Evolutionary conservation across 2,797 vertebrate genomes (phyloP).

Genomic region (Salmo trutta): DNA sequence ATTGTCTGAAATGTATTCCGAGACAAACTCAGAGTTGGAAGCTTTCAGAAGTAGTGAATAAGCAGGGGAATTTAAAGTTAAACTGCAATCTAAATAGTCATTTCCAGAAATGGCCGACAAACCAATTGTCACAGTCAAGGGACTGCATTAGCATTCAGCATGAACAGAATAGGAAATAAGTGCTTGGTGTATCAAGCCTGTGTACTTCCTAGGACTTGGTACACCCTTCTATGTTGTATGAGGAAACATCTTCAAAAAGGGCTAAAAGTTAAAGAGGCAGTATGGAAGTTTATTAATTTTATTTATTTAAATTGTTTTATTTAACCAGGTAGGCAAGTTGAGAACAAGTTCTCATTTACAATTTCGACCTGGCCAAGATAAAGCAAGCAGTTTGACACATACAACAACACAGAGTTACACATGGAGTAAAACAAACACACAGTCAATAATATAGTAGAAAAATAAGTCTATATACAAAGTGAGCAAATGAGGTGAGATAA

Average conservation of each 20-base stretch:
- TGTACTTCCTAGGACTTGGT: slow-evolving; percentile 4
- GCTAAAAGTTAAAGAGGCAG: background rate
- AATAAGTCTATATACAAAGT: too few species aligned
- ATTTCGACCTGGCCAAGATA: too few species aligned
- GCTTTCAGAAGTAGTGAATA: background rate
- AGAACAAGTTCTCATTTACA: too few species aligned
- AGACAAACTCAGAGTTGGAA: background rate
- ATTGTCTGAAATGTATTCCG: background rate
- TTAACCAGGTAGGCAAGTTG: too few species aligned
- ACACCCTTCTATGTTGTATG: background rate
- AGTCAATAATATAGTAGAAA: too few species aligned
- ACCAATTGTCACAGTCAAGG: background rate
- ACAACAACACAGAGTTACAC: too few species aligned
- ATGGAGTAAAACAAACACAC: too few species aligned
- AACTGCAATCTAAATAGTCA: background rate
- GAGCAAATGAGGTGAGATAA: too few species aligned
- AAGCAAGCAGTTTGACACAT: too few species aligned
- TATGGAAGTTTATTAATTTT: background rate
- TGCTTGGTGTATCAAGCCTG: background rate
- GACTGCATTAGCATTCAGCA: background rate
- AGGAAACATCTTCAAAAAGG: background rate
- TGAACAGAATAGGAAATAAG: background rate
- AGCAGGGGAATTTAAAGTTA: background rate
- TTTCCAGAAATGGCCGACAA: background rate
- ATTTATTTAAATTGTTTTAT: too few species aligned